Evolutionary conservation across 2,888 invertebrate genomes (phyloP).

Genomic region (Agapostemon virescens): DNA sequence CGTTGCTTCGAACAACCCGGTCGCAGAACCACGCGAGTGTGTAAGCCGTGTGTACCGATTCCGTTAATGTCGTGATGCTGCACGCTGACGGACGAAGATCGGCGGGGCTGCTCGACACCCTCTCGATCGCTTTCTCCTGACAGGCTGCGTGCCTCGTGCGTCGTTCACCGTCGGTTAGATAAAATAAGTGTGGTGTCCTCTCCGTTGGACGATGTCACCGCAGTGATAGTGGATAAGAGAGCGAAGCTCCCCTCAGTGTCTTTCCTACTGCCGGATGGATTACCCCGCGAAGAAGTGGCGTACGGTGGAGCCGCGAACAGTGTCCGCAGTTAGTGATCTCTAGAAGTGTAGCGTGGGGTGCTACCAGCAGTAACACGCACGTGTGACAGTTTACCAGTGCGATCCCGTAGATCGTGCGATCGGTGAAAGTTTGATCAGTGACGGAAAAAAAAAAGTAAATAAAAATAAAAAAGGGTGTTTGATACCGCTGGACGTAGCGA

Average conservation of each 20-base stretch:
- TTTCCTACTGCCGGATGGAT: constrained; percentile 38
- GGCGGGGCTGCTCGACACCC: constrained; percentile 60
- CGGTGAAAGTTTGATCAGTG: not conserved
- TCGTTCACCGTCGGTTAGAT: constrained; percentile 47
- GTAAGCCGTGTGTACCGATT: not conserved
- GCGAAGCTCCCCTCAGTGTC: not conserved
- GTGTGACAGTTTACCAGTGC: constrained; percentile 61
- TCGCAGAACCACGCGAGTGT: constrained; percentile 32
- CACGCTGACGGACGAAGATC: constrained; percentile 52
- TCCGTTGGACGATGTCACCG: constrained; percentile 49
- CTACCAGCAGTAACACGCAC: constrained; percentile 45
- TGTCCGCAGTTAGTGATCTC: constrained; percentile 36
- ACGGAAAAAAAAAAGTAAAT: too few relatives aligned
- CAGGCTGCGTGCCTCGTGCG: constrained; percentile 63
- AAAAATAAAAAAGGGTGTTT: too few relatives aligned
- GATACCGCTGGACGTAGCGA: constrained; percentile 15
- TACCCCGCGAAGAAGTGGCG: constrained; percentile 35
- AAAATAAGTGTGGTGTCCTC: constrained; percentile 24
- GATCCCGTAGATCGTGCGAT: not conserved
- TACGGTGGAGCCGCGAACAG: constrained; percentile 40
- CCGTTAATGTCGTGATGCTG: constrained; percentile 64
- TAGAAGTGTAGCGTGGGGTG: not conserved
- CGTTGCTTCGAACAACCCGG: not conserved
- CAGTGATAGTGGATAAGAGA: constrained; percentile 40
- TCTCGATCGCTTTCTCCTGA: constrained; percentile 62